Percentiles rank a stretch among this genome's conserved stretches.
These are phyloP conservation scores for Aphodius granarius DNA, from an alignment of 2,888 invertebrate species.

Conservation along the genomic window DNA sequence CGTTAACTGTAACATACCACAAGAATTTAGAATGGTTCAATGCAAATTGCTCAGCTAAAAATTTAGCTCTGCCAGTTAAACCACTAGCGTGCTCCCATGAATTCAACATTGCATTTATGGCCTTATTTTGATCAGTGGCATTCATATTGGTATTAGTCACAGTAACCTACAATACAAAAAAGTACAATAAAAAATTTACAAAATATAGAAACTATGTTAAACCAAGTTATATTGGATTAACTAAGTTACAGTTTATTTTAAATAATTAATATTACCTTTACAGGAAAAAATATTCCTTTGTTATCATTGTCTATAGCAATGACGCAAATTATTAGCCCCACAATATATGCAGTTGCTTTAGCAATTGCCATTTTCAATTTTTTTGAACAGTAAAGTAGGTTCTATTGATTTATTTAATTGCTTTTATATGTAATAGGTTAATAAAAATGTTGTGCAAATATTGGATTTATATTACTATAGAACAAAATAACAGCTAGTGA, in stretches of 20 bases:
- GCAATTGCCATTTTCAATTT: background rate
- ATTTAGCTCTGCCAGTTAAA: background rate
- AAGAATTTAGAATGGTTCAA: background rate
- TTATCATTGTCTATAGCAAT: background rate
- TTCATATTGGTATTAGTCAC: background rate
- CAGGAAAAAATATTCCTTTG: background rate
- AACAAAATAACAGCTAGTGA: too few relatives aligned
- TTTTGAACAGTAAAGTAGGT: too few relatives aligned
- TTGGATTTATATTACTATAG: too few relatives aligned
- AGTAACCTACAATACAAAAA: background rate
- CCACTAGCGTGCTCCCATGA: background rate
- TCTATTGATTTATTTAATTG: too few relatives aligned
- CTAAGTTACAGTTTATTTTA: background rate
- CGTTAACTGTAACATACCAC: background rate
- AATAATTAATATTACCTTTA: background rate
- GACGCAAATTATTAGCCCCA: background rate
- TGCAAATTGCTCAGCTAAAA: background rate
- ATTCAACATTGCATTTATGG: background rate
- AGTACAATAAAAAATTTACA: too few relatives aligned
- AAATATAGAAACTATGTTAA: too few relatives aligned
- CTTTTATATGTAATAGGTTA: too few relatives aligned
- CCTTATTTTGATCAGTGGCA: conserved; percentile 1
- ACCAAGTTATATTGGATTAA: too few relatives aligned
- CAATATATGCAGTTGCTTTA: background rate
- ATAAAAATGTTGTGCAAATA: too few relatives aligned